These are phyloP conservation scores for Castor canadensis DNA, from an alignment of 2,113 vertebrate genomes.

Conservation along the genomic window DNA sequence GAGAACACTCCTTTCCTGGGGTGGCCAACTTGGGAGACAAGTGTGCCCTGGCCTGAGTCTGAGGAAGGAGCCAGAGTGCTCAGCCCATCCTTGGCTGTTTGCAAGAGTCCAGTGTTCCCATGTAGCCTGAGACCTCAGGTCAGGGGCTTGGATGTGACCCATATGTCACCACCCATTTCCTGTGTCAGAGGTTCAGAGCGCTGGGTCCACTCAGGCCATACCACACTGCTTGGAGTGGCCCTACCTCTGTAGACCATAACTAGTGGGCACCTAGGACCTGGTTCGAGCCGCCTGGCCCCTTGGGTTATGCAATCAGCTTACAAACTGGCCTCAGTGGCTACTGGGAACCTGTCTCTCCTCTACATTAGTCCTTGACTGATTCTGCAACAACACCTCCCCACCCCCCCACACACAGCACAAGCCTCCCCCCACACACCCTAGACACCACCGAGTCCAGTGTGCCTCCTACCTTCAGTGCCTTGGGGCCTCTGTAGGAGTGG, in stretches of 20 bases:
- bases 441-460: not conserved
- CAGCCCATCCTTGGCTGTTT: too few relatives aligned
- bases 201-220: not conserved
- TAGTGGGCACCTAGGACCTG: fast-evolving
- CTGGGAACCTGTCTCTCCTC: not conserved
- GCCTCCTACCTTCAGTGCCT: too few relatives aligned
- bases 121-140: too few relatives aligned
- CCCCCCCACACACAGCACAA: too few relatives aligned
- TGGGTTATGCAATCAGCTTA: too few relatives aligned
- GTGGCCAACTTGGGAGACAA: too few relatives aligned
- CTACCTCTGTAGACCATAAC: too few relatives aligned
- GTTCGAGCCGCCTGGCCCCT: fast-evolving
- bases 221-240: not conserved
- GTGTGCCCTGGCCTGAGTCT: not conserved
- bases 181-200: not conserved
- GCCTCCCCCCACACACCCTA: not conserved
- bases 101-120: too few relatives aligned
- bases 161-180: too few relatives aligned
- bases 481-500: fast-evolving
- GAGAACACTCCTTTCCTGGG: too few relatives aligned
- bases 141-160: not conserved
- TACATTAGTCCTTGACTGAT: not conserved
- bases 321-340: not conserved
- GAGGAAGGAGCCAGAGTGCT: not conserved
- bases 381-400: not conserved